These are phyloP conservation scores for Panurus biarmicus DNA, from an alignment of 2,113 vertebrate genomes.

Conservation along the genomic window DNA sequence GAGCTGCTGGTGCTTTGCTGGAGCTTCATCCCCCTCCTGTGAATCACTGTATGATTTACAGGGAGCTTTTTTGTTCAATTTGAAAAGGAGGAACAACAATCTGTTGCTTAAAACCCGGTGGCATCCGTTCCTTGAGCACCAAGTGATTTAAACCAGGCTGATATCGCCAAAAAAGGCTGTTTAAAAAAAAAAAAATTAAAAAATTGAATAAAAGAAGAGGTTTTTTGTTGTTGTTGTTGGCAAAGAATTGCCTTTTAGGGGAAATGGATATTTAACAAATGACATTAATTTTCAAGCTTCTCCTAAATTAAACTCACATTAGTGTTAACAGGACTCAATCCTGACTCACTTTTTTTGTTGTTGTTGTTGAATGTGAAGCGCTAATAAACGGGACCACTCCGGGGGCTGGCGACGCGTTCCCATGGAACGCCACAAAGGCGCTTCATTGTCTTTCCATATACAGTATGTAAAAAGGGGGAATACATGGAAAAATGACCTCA, in stretches of 20 bases:
- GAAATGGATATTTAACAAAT: slow-evolving; percentile 55
- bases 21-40: not conserved
- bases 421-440: not conserved
- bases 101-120: slow-evolving; percentile 40
- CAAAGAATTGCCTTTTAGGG: slow-evolving; percentile 59
- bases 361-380: not conserved
- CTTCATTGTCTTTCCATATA: slow-evolving; percentile 58
- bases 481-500: slow-evolving; percentile 67
- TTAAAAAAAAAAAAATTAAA: not conserved
- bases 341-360: slow-evolving; percentile 17
- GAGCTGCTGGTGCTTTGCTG: not conserved
- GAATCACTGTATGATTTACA: not conserved
- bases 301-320: slow-evolving; percentile 57
- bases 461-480: slow-evolving; percentile 44
- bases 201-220: not conserved
- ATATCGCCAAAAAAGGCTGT: slow-evolving; percentile 43
- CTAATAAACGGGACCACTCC: slow-evolving; percentile 8
- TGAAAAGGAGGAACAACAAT: not conserved
- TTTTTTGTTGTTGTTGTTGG: slow-evolving; percentile 50
- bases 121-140: slow-evolving; percentile 47
- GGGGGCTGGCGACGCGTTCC: slow-evolving; percentile 8
- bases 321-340: slow-evolving; percentile 45
- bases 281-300: slow-evolving; percentile 52
- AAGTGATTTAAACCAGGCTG: slow-evolving; percentile 59
- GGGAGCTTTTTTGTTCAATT: not conserved